Evolutionary conservation across 1,140 invertebrate species (phyloP).

Genomic region (Tetranychus urticae): DNA sequence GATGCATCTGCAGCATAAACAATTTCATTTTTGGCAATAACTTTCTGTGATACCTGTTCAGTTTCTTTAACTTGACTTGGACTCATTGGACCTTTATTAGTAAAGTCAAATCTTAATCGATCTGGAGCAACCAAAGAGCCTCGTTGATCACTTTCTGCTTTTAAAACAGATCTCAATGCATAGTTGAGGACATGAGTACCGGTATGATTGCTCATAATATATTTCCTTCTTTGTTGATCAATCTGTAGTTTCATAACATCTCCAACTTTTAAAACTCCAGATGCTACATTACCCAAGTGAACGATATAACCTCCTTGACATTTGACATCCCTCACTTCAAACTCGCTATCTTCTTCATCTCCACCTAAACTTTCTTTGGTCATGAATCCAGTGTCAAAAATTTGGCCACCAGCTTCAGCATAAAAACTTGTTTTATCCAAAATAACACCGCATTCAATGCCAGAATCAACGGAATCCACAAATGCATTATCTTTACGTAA

Average conservation of each 20-base stretch:
- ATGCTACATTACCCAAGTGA: conserved; percentile 45
- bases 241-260: conserved; percentile 60
- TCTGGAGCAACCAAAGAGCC: conserved; percentile 97
- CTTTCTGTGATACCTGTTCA: conserved; percentile 49
- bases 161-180: conserved; percentile 64
- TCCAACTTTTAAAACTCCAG: conserved; percentile 54
- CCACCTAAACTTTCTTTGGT: conserved; percentile 58
- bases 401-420: conserved; percentile 94
- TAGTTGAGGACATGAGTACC: conserved; percentile 93
- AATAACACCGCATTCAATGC: conserved; percentile 73
- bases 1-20: conserved; percentile 77
- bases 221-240: conserved; percentile 51
- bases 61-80: conserved; percentile 56
- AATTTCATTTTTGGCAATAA: conserved; percentile 49
- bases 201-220: conserved; percentile 97
- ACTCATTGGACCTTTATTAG: conserved; percentile 50
- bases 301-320: conserved; percentile 84
- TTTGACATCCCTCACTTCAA: conserved; percentile 82
- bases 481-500: conserved; percentile 54
- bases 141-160: conserved; percentile 76
- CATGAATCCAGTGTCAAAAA: conserved; percentile 87
- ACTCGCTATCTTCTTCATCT: conserved; percentile 42
- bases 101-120: conserved; percentile 87
- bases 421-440: conserved; percentile 72
- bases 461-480: conserved; percentile 52